A percentile compares a stretch with the other conserved stretches of the same genome.
Evolutionary conservation across 2,113 vertebrate species (phyloP).

Genomic region (Dicentrarchus labrax): DNA sequence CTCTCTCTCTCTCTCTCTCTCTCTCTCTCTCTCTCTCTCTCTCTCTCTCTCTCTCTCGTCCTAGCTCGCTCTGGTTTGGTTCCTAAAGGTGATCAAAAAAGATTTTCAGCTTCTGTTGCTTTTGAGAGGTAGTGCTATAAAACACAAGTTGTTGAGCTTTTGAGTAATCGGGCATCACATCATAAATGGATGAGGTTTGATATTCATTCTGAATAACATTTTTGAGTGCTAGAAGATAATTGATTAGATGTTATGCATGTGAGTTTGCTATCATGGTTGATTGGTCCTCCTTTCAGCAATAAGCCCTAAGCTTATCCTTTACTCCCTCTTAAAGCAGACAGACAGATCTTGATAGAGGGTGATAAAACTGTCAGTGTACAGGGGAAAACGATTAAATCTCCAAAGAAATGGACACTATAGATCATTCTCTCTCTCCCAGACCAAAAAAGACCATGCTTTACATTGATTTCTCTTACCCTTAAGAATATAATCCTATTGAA

Average conservation of each 20-base stretch:
- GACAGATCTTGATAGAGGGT: constrained; percentile 11
- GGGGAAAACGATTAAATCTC: constrained; percentile 31
- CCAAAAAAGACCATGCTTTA: constrained; percentile 5
- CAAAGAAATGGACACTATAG: constrained; percentile 19
- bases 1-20: not conserved
- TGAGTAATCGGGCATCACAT: constrained; percentile 1
- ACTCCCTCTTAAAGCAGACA: not conserved
- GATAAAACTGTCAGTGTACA: constrained; percentile 31
- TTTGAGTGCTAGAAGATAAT: constrained; percentile 19
- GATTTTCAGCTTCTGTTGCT: not conserved
- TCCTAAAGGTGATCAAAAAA: constrained; percentile 5
- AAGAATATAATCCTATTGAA: constrained; percentile 6
- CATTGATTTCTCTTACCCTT: constrained; percentile 6
- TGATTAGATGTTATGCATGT: constrained; percentile 13
- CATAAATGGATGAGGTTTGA: constrained; percentile 1
- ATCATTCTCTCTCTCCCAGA: constrained; percentile 22
- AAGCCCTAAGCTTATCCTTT: constrained; percentile 18
- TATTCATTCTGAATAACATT: not conserved
- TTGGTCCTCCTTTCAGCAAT: not conserved
- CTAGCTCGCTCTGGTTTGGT: not conserved
- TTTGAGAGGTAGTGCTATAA: not conserved
- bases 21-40: not conserved
- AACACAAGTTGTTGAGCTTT: not conserved
- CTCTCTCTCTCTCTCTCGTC: not conserved
- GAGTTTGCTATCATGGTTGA: constrained; percentile 7